phyloP scores from a whole-genome alignment of 2,888 invertebrate genomes.

The Dynastes maya region DNA sequence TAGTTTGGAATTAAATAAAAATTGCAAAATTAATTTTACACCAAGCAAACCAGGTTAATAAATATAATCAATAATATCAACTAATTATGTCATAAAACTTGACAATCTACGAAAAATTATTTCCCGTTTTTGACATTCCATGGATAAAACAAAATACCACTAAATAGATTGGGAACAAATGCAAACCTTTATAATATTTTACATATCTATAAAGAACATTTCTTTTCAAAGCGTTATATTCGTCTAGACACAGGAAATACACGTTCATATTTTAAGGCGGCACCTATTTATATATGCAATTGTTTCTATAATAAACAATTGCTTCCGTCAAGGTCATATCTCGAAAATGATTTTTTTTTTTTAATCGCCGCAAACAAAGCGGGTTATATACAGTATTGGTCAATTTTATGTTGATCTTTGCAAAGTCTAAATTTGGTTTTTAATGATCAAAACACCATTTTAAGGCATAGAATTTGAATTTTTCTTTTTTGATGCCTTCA shows the following conservation, averaged over 20 bases:
- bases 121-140: not conserved
- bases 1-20: not conserved
- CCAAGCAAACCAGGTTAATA: no score
- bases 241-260: not conserved
- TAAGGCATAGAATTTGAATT: no score
- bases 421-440: no score
- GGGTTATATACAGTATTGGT: no score
- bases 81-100: not conserved
- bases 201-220: no score
- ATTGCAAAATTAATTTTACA: no score
- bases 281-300: not conserved
- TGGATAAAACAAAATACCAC: not conserved
- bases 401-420: no score
- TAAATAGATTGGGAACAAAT: not conserved
- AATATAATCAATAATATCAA: no score
- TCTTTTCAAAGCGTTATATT: no score
- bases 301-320: not conserved
- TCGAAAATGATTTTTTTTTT: not conserved
- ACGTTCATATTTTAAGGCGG: not conserved
- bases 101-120: not conserved
- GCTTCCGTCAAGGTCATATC: not conserved
- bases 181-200: no score
- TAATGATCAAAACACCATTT: no score
- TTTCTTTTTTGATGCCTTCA: no score
- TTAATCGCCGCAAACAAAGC: not conserved